A percentile compares a stretch with the other conserved stretches of the same genome.
Conservation (phyloP, 2,888 invertebrate species). For the Frankliniella fusca region DNA sequence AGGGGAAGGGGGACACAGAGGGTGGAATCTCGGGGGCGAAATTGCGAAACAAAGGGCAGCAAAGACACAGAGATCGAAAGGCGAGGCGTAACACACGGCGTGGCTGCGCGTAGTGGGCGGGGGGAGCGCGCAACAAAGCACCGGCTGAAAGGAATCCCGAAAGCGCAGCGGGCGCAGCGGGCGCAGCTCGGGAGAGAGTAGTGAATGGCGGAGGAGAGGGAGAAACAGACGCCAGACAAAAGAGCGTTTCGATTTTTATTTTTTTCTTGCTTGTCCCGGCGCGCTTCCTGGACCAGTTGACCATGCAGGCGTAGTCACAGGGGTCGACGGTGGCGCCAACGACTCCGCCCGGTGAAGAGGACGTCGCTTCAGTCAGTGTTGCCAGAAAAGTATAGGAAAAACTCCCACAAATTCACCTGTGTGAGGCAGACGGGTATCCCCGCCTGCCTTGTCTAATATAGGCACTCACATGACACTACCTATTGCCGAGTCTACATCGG, state of each 20-base stretch:
- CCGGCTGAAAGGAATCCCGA: not conserved
- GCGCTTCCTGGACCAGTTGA: not conserved
- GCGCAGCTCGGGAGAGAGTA: not conserved
- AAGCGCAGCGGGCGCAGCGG: not conserved
- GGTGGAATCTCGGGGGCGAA: not conserved
- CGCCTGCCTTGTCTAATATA: no score
- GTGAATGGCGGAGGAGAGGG: not conserved
- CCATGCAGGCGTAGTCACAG: not conserved
- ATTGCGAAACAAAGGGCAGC: constrained; percentile 18
- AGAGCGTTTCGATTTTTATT: not conserved
- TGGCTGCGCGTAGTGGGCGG: not conserved
- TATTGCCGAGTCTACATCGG: no score
- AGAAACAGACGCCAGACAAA: not conserved
- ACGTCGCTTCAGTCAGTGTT: no score
- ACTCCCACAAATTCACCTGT: no score
- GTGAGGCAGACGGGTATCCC: no score
- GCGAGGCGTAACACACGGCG: not conserved
- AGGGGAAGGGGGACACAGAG: not conserved
- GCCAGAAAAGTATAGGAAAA: no score
- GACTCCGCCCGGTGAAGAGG: no score
- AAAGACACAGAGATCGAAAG: constrained; percentile 20
- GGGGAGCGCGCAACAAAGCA: not conserved
- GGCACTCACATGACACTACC: no score
- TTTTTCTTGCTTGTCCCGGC: not conserved
- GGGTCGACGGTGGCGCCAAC: no score